Evolutionary conservation across 2,888 invertebrate species (phyloP), one percentile per base, ranked within the genome.

Genomic region (Lucinisca nassula): DNA sequence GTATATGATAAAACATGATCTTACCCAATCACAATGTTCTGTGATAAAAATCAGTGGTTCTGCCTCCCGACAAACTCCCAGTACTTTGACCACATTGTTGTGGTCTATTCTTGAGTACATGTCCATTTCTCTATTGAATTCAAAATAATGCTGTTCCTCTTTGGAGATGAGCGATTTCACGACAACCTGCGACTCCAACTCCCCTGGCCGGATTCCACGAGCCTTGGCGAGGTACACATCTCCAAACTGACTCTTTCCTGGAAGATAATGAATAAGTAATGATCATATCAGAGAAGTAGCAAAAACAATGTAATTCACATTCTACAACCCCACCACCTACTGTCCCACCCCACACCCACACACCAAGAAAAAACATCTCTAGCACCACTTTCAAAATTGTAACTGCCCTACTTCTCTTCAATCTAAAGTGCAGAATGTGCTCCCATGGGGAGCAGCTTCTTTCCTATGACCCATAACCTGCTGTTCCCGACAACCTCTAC

Each of bases 1-100:
- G n/a, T n/a, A n/a, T n/a, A n/a, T n/a, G n/a, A n/a, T n/a, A n/a
- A n/a, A n/a, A n/a, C n/a, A n/a, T n/a, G n/a, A 17, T 91, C 97
- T 96, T 96, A 98, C 98, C 99, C 99, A 99, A 95, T 99, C 99
- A 2, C 98, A 98, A 95, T 98, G 98, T 95, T 99, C 98, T 21
- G 98, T 96, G 32, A 99, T 97, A 97, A 99, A 97, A 94, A 98
- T 98, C 95, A 98, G 98, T 0, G 99, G 99, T 92, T 98, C 98
- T 38, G 92, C 94, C 84, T 96, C 97, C 51, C 95, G 97, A 95
- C 98, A 98, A 12, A 99, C 96, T 0, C 98, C 99, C 78, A 98
- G 97, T 70, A 99, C 96, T 55, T 97, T 97, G 0, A 97, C 98
- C 0, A 99, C 97, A 94, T 98, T 98, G 98, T 95, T 95, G 96